Percentiles rank a stretch among this genome's conserved stretches.
Evolutionary conservation across 2,113 vertebrate species (phyloP).

Genomic region (Chinchilla lanigera): DNA sequence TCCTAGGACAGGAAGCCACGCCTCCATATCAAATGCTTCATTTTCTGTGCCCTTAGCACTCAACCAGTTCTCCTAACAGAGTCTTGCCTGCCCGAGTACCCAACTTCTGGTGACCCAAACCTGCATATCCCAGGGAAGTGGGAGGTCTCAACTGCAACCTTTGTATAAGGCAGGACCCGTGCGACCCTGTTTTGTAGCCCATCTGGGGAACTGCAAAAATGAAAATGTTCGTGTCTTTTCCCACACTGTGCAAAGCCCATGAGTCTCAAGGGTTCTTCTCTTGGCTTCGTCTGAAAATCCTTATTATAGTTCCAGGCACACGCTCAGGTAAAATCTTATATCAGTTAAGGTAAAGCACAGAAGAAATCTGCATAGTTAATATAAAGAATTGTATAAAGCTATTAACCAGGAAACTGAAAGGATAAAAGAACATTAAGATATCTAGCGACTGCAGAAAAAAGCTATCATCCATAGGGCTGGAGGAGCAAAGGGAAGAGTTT

Average conservation of each 20-base stretch:
- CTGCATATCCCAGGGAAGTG: not conserved
- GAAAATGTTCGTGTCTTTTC: not conserved
- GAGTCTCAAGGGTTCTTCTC: not conserved
- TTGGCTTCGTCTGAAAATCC: not conserved
- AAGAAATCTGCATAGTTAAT: conserved; percentile 41
- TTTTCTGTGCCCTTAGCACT: not conserved
- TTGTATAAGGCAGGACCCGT: not conserved
- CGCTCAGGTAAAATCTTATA: not conserved
- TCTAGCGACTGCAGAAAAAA: not conserved
- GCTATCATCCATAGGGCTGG: not conserved
- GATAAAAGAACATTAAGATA: not conserved
- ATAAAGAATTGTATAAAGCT: not conserved
- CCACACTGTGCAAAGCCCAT: not conserved
- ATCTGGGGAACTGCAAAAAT: not conserved
- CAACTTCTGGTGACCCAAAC: not conserved
- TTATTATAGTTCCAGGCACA: not conserved
- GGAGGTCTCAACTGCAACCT: not conserved
- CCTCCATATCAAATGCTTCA: not conserved
- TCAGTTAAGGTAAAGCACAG: conserved; percentile 2
- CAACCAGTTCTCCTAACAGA: not conserved
- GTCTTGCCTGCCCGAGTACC: not conserved
- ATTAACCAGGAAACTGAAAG: conserved; percentile 1
- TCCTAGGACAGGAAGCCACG: not conserved
- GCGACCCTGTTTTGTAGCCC: not conserved
- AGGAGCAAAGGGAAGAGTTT: not conserved